Evolutionary conservation across 2,888 invertebrate genomes (phyloP), one percentile per base, ranked within the genome.

Genomic region (Brenthis ino): DNA sequence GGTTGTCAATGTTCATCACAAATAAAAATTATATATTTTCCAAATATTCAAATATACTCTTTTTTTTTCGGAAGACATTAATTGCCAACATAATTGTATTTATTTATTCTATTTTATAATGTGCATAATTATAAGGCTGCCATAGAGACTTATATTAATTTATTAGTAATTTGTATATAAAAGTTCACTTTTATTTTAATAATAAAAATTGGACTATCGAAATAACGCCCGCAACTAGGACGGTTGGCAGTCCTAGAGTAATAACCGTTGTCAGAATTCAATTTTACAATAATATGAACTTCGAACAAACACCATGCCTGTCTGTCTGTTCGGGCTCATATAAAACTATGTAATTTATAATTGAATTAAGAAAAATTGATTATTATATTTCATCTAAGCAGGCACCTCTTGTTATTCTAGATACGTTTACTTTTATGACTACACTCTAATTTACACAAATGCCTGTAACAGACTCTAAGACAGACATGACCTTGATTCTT

Each of bases 361-460:
- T 50, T 50, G 60, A 60, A 28, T 60, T 24, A 60, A 28, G 60
- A 60, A 33, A 60, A 28, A 60, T 28, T 50, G 48, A 60, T 28
- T 60, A 60, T 60, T 60, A 60, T 50, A 50, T n/a, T 50, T 37
- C 33, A 20, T 53, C 37, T 53, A 53, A 63, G 63, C 63, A 67
- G 67, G 67, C 67, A 67, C 67, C 51, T 58, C 55, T 56, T 50
- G 50, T 48, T 63, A 63, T 63, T 37, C 20, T 63, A 63, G 37
- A 37, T 60, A 60, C 16, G 24, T 50, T 60, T 60, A 50, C 3
- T 16, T 33, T 14, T 37, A 20, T 20, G 50, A 51, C 37, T 63
- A 63, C 8, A 37, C 16, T 1, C 33, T 51, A 61, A 61, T 61
- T 53, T 16, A 20, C 33, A 43, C 43, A 13, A 60, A 28, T 48